phyloP scores from a whole-genome alignment of 2,888 invertebrate species.

The Galerucella nymphaeae region DNA sequence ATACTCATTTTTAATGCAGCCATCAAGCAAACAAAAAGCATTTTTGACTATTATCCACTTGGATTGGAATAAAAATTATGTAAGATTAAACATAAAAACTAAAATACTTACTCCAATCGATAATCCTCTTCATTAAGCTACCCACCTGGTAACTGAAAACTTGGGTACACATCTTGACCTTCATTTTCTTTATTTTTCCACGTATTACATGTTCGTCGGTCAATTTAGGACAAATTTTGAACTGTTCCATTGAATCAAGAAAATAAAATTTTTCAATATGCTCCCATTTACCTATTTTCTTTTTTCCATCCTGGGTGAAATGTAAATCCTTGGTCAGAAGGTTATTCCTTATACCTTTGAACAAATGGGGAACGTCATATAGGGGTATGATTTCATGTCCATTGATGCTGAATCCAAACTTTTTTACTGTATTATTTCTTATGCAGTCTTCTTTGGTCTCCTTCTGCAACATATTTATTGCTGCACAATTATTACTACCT shows the following conservation, averaged over 20 bases:
- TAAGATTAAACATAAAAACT: background rate
- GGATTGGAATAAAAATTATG: background rate
- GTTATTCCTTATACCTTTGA: conserved; percentile 2
- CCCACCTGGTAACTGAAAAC: conserved; percentile 20
- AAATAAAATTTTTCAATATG: conserved; percentile 29
- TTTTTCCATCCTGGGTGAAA: background rate
- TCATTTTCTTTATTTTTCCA: conserved; percentile 23
- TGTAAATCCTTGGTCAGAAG: background rate
- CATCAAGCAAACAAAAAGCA: too few relatives aligned
- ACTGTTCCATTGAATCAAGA: conserved; percentile 15
- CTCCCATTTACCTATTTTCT: conserved; percentile 22
- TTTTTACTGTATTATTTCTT: too few relatives aligned
- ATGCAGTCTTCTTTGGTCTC: too few relatives aligned
- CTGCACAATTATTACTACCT: too few relatives aligned
- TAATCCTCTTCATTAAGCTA: conserved; percentile 14
- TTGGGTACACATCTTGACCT: conserved; percentile 11
- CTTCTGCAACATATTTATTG: too few relatives aligned
- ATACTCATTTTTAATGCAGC: background rate
- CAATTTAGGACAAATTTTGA: conserved; percentile 23
- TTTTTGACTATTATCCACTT: background rate
- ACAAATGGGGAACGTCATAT: conserved; percentile 1
- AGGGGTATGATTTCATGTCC: background rate
- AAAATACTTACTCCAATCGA: conserved; percentile 14
- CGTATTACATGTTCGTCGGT: conserved; percentile 24
- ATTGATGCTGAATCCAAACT: too few relatives aligned